Percentiles rank a stretch among this genome's conserved stretches.
These are phyloP conservation scores for Poeciliopsis paucimaculata DNA, from an alignment of 2,797 vertebrate species.

Conservation along the genomic window DNA sequence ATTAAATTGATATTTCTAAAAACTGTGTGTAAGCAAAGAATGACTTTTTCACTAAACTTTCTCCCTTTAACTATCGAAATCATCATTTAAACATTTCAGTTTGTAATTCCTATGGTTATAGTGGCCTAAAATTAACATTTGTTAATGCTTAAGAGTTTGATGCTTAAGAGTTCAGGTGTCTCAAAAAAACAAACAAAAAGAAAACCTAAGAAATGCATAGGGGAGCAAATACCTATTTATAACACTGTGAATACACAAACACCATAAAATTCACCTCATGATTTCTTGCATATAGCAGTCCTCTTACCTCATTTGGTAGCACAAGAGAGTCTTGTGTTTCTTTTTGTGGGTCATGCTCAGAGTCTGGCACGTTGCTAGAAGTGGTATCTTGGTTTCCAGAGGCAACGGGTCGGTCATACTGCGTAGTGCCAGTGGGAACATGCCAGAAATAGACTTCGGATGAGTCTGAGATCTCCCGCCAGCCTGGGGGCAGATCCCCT, in stretches of 20 bases:
- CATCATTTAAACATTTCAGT: neutral
- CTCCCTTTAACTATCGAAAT: neutral
- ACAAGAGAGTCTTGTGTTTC: conserved; percentile 77
- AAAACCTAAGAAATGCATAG: neutral
- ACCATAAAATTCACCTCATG: neutral
- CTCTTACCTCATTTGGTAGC: conserved; percentile 81
- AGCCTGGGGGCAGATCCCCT: conserved; percentile 92
- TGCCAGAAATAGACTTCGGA: conserved; percentile 97
- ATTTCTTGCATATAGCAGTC: conserved; percentile 54
- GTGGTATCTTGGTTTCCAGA: conserved; percentile 55
- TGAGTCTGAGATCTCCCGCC: conserved; percentile 91
- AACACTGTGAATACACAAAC: neutral
- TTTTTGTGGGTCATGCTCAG: conserved; percentile 63
- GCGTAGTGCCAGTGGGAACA: conserved; percentile 92
- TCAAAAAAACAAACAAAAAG: neutral
- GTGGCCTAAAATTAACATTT: neutral
- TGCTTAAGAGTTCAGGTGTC: neutral
- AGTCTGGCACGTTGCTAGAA: conserved; percentile 40
- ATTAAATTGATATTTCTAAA: neutral
- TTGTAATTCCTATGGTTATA: neutral
- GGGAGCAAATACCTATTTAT: neutral
- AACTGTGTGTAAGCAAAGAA: neutral
- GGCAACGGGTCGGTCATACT: conserved; percentile 89
- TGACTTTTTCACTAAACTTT: neutral
- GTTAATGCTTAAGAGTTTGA: neutral